Base-by-base conservation (phyloP, 2,888 invertebrate species). In the Sussaba pulchella region DNA sequence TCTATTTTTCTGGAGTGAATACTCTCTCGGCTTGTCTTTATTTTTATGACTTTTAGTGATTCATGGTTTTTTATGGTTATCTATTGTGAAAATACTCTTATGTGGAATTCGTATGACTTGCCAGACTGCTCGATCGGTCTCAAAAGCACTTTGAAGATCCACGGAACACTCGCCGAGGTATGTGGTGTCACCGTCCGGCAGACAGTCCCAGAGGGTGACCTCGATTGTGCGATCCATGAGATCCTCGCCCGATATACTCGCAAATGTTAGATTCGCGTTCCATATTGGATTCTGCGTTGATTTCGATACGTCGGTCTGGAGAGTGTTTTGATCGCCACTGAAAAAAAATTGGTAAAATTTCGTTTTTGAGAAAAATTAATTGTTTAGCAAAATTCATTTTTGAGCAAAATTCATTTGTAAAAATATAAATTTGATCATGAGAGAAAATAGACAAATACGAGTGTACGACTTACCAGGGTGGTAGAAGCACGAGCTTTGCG, bases 51-150 rank as follows among this genome's bases (percentile, higher is more conserved):
- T n/a, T n/a, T n/a, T n/a, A n/a, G n/a, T n/a, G n/a, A n/a, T n/a
- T n/a, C n/a, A n/a, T n/a, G n/a, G 6, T 31, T 31, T 31, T 31
- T 31, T 31, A 31, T 31, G 2, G 2, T 5, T 31, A 31, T 31
- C 6, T 6, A 5, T 31, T 6, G 31, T 31, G 6, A 5, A 59
- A 69, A 54, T 24, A 10, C 2, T 1, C 1, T 52, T 19, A 52
- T 52, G 10, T n/a, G 45, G n/a, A 31, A 14, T 8, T 17, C 59
- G 66, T 50, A 9, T 47, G 31, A 85, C 86, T 89, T 85, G 89
- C 98, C 98, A 98, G 59, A 97, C 96, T 0, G 98, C 97, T 75
- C 97, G 95, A 91, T 98, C 97, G 88, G 97, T 97, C 31, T 98
- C 94, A 88, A 97, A 96, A 2, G 97, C 97, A 91, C 97, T 96